Base-by-base conservation (phyloP, 2,888 invertebrate species). In the Eupithecia dodoneata region DNA sequence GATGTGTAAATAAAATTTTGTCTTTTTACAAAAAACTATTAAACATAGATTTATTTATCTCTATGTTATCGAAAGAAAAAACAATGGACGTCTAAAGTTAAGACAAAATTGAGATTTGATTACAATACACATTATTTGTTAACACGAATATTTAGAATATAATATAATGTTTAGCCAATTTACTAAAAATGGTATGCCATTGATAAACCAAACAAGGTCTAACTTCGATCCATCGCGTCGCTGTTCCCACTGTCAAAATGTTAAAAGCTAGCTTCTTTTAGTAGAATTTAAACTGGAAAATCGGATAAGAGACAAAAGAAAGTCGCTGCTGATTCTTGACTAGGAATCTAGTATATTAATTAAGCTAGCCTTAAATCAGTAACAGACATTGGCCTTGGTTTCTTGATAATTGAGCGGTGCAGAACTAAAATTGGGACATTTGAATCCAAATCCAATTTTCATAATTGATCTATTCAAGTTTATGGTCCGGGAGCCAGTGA, bases 111-210 rank as follows among this genome's bases (percentile, higher is more conserved):
- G 5, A n/a, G 9, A 44, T 69, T 42, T 44, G 45, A 66, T 42
- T 42, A 66, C 13, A 42, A 66, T 66, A 66, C 42, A 66, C 66
- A 42, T 15, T 42, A 66, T 18, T 45, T 45, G 5, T 52, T 41
- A 44, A 69, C 69, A 69, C 69, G 69, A 67, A 69, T 44, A 69
- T 42, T 66, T 6, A 42, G 66, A 42, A 15, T 30, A 30, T 10
- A 10, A 10, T 42, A 42, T 44, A 67, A 67, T 69, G 44, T 45
- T 45, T 69, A 69, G 69, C 69, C 69, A 69, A 45, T 10, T 69
- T n/a, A 69, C 9, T n/a, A 15, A 6, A 9, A 55, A 55, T 5
- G 55, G 55, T n/a, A 52, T 18, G 49, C 13, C n/a, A 59, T 59
- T 18, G 18, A 59, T n/a, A 18, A 18, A 9, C n/a, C n/a, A 52